Evolutionary conservation across 1,140 invertebrate genomes (phyloP).

Genomic region (Argopecten irradians): DNA sequence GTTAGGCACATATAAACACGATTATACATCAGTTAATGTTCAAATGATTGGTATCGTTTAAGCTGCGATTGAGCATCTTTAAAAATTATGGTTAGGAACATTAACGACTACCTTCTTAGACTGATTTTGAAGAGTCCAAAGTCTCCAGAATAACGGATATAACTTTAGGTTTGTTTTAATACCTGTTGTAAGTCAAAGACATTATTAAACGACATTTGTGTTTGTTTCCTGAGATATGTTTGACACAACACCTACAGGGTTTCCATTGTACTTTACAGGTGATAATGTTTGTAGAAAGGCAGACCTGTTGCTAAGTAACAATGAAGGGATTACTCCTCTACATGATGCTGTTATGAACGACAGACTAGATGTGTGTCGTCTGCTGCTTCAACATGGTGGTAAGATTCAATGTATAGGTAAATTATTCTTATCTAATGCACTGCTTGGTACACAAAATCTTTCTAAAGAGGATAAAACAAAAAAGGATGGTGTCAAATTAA

Average conservation of each 20-base stretch:
- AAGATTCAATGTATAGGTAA: not conserved
- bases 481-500: not conserved
- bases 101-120: too few species aligned
- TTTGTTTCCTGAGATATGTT: not conserved
- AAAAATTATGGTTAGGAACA: too few species aligned
- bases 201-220: not conserved
- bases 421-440: not conserved
- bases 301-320: constrained; percentile 60
- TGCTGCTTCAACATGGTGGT: constrained; percentile 70
- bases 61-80: too few species aligned
- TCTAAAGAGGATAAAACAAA: not conserved
- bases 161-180: too few species aligned
- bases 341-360: constrained; percentile 70
- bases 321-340: constrained; percentile 68
- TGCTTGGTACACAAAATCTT: not conserved
- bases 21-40: too few species aligned
- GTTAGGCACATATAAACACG: too few species aligned
- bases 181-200: not conserved
- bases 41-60: too few species aligned
- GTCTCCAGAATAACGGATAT: too few species aligned
- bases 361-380: constrained; percentile 57
- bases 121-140: too few species aligned
- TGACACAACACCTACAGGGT: not conserved
- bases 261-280: not conserved
- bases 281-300: constrained; percentile 50